Percentiles rank a stretch among this genome's conserved stretches.
Conservation (phyloP, 2,888 invertebrate species). For the Dryadula phaetusa region DNA sequence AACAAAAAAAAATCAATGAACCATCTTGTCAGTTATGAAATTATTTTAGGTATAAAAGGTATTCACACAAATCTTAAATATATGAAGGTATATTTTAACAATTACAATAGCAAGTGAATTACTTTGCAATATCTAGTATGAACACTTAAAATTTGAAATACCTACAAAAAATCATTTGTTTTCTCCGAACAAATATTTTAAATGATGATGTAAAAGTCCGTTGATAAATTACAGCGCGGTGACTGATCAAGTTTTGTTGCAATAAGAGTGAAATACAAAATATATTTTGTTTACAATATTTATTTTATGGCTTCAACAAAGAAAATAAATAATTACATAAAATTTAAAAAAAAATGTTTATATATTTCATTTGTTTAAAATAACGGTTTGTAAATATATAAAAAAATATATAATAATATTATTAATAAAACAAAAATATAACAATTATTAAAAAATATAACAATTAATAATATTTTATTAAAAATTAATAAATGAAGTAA, state of each 20-base stretch:
- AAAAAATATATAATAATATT: no score
- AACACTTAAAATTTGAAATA: background rate
- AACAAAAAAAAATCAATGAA: no score
- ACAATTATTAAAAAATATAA: background rate
- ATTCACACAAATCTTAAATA: no score
- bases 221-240: slow-evolving; percentile 16
- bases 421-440: background rate
- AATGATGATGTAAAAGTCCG: slow-evolving; percentile 12
- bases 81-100: no score
- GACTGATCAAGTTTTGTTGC: slow-evolving; percentile 14
- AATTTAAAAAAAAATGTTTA: no score
- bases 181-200: background rate
- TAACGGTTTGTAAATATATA: no score
- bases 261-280: background rate
- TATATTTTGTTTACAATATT: background rate
- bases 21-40: no score
- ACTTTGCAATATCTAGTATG: background rate
- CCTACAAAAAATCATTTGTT: background rate
- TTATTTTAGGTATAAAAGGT: no score
- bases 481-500: background rate
- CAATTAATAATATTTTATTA: background rate
- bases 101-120: background rate
- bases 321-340: no score
- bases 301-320: background rate
- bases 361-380: no score